Conservation (phyloP, 2,113 vertebrate genomes). For the Chlorodrepanis virens region DNA sequence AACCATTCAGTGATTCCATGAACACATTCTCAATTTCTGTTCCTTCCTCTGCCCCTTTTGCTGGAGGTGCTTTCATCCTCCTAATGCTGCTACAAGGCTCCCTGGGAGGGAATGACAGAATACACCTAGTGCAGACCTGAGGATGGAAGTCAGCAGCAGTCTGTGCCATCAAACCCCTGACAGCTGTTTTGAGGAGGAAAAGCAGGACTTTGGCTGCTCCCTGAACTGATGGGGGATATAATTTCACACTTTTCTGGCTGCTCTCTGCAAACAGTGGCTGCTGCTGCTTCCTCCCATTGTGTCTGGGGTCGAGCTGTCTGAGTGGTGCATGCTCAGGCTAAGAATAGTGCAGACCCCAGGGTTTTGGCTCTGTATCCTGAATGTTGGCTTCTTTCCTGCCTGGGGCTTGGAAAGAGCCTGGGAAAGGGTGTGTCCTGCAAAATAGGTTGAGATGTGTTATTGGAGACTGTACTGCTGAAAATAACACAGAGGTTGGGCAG, state of each 20-base stretch:
- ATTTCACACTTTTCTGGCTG: background rate
- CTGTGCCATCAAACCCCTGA: background rate
- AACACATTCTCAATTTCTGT: fast-evolving
- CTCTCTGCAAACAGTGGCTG: background rate
- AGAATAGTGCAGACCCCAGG: conserved; percentile 38
- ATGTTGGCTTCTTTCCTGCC: conserved; percentile 41
- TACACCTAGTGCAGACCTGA: background rate
- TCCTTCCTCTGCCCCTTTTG: background rate
- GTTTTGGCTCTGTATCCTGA: conserved; percentile 24
- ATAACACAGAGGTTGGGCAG: background rate
- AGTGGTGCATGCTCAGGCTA: background rate
- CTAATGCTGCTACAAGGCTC: too few relatives aligned
- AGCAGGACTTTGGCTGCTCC: background rate
- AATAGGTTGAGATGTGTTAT: background rate
- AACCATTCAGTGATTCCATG: background rate
- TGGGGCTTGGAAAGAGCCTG: conserved; percentile 10
- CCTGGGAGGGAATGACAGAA: background rate
- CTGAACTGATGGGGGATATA: background rate
- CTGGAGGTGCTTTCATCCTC: fast-evolving
- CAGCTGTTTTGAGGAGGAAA: background rate
- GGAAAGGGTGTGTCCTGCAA: conserved; percentile 15
- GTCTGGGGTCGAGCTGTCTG: background rate
- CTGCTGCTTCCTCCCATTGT: conserved; percentile 56
- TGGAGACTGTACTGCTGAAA: background rate
- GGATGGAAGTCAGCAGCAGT: too few relatives aligned